Evolutionary conservation across 2,888 invertebrate species (phyloP), one percentile per base, ranked within the genome.

Genomic region (Leptinotarsa juncta): DNA sequence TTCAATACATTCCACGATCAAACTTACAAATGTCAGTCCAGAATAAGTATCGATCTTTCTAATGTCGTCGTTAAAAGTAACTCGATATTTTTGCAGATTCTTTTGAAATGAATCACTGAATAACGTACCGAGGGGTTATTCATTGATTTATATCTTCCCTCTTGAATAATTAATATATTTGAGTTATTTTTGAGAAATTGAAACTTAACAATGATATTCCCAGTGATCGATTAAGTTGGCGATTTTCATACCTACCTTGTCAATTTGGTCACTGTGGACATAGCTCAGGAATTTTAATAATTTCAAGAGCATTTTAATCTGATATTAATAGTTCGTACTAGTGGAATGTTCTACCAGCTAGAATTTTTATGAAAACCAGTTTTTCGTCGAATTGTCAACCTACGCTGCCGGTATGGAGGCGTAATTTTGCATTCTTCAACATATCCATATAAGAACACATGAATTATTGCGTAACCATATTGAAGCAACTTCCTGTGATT

Each of bases 391-490:
- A 68, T 57, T 73, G 62, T 72, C 76, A 65, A 60, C 77, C 75
- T 73, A 73, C 74, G 51, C 67, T 57, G 65, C 66, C 70, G 53
- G 71, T 70, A 50, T 68, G 75, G 73, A 79, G 77, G 78, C 78
- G 79, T 78, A 72, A 76, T 74, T 72, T 73, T 77, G 76, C 74
- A 78, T 74, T 76, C 71, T 70, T 72, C 68, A 68, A 60, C 49
- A 72, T 74, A 62, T 32, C 80, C 79, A 76, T 81, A 80, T 68
- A 79, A 75, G 80, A 74, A 77, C 77, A 74, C 77, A 77, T 71
- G 32, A 73, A 78, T 77, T 76, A 76, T 81, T 80, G 74, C 80
- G 76, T 79, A 80, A 79, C 75, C 70, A 71, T 74, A 78, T 76
- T 72, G 69, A 65, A 62, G 55, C 55, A 71, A 78, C 78, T 80